Percentiles rank a stretch among this genome's conserved stretches.
phyloP scores from a whole-genome alignment of 2,888 invertebrate species.

The Aspidiotus rigidus region DNA sequence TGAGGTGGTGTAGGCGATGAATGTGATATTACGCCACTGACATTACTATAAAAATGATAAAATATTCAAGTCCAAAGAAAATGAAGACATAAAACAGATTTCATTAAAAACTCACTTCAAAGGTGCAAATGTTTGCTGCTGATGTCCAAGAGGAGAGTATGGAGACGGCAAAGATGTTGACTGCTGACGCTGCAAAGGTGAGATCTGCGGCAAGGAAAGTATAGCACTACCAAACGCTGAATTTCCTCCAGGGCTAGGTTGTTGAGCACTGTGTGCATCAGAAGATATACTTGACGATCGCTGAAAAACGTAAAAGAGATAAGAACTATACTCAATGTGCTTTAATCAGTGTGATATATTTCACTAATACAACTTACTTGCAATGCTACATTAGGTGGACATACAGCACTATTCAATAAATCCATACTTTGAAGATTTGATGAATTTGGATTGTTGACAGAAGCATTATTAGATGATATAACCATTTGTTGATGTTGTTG shows the following conservation, averaged over 20 bases:
- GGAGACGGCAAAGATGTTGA: constrained; percentile 40
- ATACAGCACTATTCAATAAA: constrained; percentile 72
- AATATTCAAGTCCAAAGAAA: not conserved
- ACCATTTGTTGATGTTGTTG: constrained; percentile 73
- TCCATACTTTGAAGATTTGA: constrained; percentile 62
- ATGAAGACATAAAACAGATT: not conserved
- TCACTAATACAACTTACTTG: constrained; percentile 45
- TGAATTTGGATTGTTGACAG: constrained; percentile 48
- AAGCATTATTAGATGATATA: constrained; percentile 66
- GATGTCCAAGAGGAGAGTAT: constrained; percentile 32
- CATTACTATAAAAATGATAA: not conserved
- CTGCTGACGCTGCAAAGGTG: constrained; percentile 44
- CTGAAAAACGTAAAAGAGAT: constrained; percentile 2
- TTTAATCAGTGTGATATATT: not conserved
- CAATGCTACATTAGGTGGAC: constrained; percentile 82
- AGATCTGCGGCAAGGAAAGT: constrained; percentile 42
- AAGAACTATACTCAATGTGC: not conserved
- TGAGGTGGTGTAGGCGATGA: constrained; percentile 16
- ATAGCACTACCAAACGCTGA: constrained; percentile 36
- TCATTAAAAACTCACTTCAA: constrained; percentile 26
- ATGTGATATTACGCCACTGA: constrained; percentile 22
- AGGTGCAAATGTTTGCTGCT: constrained; percentile 31
- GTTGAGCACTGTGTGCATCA: constrained; percentile 47
- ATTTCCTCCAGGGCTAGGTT: constrained; percentile 52
- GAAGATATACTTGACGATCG: constrained; percentile 42